A percentile compares a stretch with the other conserved stretches of the same genome.
Conservation (phyloP, 2,797 vertebrate genomes). For the Zenarchopterus dispar region DNA sequence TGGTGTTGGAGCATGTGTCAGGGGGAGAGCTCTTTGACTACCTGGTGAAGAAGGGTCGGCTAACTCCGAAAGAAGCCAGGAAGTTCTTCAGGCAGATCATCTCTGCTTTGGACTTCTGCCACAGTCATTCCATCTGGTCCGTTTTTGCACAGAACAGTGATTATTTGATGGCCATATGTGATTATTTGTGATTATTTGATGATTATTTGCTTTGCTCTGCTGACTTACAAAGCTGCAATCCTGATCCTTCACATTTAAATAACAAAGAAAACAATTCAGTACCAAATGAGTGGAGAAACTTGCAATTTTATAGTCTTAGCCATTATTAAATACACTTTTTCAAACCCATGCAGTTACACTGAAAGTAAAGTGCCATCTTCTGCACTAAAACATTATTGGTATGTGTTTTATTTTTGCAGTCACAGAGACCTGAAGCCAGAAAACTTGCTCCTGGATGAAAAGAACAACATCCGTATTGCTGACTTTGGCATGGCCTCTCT, state of each 20-base stretch:
- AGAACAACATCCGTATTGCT: conserved; percentile 93
- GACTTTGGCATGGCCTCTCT: conserved; percentile 96
- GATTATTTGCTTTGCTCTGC: conserved; percentile 1
- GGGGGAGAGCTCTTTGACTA: conserved; percentile 95
- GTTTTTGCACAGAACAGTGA: conserved; percentile 40
- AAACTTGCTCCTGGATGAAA: conserved; percentile 93
- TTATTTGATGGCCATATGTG: conserved; percentile 10
- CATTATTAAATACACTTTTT: background rate
- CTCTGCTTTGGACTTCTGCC: conserved; percentile 94
- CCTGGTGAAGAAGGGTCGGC: conserved; percentile 91
- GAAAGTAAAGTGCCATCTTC: background rate
- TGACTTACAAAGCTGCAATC: conserved; percentile 4
- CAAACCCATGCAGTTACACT: background rate
- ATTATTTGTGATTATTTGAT: too few species aligned
- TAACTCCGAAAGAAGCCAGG: conserved; percentile 93
- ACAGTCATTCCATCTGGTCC: conserved; percentile 95
- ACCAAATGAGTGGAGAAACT: background rate
- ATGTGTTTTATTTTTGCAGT: conserved; percentile 70
- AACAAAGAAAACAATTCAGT: conserved; percentile 10
- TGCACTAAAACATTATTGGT: background rate
- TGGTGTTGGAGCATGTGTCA: conserved; percentile 94
- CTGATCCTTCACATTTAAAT: conserved; percentile 4
- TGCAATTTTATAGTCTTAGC: background rate
- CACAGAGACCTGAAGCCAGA: conserved; percentile 95
- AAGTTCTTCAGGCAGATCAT: conserved; percentile 97